Base-by-base conservation (phyloP, 1,140 invertebrate genomes). In the Mercenaria mercenaria region DNA sequence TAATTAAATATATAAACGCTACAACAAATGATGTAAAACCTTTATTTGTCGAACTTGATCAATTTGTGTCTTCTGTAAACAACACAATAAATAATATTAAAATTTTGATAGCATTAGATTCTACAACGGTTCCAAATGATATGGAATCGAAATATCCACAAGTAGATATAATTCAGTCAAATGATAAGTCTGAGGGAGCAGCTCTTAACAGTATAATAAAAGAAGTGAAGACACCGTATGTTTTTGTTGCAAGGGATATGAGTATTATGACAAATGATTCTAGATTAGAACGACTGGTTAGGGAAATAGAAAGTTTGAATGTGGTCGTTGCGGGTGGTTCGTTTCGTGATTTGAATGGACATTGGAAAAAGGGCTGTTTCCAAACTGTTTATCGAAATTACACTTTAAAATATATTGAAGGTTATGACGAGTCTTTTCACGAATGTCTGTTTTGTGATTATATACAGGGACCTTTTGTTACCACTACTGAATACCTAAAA, bases 381-480 rank as follows among this genome's bases (percentile, higher is more conserved):
- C 95, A 95, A 81, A 80, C 89, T 0, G 81, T 83, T 1, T 89
- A 93, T 43, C 90, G 88, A 69, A 93, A 95, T 52, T 95, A 93
- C 69, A 90, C 91, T 18, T 72, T 95, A 13, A 64, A 84, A 34
- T 92, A 92, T 41, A 34, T 88, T 4, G 91, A 94, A 29, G 95
- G 95, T 0, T 95, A 95, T 84, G 91, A 91, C 52, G 81, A 87
- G 61, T 95, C 94, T 11, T 72, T 87, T 10, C 84, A 91, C 32
- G 95, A 94, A 59, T 95, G 95, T 59, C 92, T 95, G 90, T 93
- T 93, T 79, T 95, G 95, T 91, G 95, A 95, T 89, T 92, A 93
- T 41, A 74, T 95, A 13, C 85, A 90, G 61, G 94, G 92, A 13
- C 93, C 95, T 29, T 64, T 64, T 64, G 59, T 64, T 29, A 29